Base-by-base conservation (phyloP, 2,797 vertebrate genomes). In the Phrynocephalus guinanensis region DNA sequence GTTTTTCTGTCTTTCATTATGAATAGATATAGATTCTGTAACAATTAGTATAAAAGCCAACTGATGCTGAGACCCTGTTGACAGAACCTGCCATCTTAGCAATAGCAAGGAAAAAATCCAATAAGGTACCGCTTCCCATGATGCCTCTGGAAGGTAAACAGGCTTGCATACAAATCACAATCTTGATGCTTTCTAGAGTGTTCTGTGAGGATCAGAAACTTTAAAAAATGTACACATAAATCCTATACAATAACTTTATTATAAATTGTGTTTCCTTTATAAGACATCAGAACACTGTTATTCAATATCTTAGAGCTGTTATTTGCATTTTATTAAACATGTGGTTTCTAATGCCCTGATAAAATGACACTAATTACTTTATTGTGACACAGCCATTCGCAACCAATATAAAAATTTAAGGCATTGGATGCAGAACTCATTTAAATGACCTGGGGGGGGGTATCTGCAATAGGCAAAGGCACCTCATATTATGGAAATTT, bases 401-500 rank as follows among this genome's bases (percentile, higher is more conserved):
- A 76, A 76, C 15, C 72, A 22, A 56, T 56, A 10, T 56, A 56
- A 48, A 38, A 76, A 6, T 76, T 11, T 76, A 76, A 76, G 38
- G 20, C 33, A 77, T 48, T 72, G 77, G 33, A 66, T 48, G 18
- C 20, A 52, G 73, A 76, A 38, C 38, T 48, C n/a, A 24, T 78
- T 67, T 10, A 48, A 56, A 56, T 56, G 52, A 56, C 9, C 13
- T 56, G 13, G 73, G 24, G 38, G 44, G 38, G 16, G 24, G 48
- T 9, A 76, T 76, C 44, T 22, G 24, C 38, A 76, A 22, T 75
- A 22, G 38, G 38, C 72, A 75, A 38, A 5, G 38, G 20, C 33
- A 48, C 24, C 11, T 89, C 38, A 82, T 56, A 89, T 84, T 88
- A 52, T 33, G 33, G 38, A 91, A 89, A 91, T 0, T 78, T 72